Conservation (phyloP, 2,888 invertebrate genomes). For the Axea sp. region DNA sequence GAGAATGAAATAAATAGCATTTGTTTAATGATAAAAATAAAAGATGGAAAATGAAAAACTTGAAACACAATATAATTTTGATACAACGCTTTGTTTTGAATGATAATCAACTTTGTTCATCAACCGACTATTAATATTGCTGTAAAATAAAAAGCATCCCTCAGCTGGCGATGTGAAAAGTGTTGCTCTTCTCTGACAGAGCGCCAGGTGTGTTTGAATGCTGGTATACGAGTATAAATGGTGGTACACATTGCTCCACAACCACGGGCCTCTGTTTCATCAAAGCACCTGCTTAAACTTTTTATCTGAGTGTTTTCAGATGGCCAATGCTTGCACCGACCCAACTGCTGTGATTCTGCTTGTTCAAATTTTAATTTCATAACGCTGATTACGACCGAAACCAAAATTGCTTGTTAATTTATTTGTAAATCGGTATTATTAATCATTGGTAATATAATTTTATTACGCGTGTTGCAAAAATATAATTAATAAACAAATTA, state of each 20-base stretch:
- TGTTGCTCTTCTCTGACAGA: constrained; percentile 21
- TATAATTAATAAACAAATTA: too few species aligned
- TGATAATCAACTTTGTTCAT: too few species aligned
- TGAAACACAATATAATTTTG: too few species aligned
- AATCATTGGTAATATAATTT: too few species aligned
- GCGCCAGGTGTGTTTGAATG: constrained; percentile 48
- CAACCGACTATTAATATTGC: too few species aligned
- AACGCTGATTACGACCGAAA: constrained; percentile 4
- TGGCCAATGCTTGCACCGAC: constrained; percentile 26
- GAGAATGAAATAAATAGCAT: too few species aligned
- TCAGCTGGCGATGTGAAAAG: background rate
- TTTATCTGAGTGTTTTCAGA: constrained; percentile 49
- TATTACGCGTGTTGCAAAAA: too few species aligned
- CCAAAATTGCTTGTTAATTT: background rate
- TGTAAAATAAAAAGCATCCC: too few species aligned
- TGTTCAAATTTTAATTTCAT: constrained; percentile 38
- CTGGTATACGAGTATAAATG: constrained; percentile 26
- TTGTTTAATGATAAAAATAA: too few species aligned
- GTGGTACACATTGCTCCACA: constrained; percentile 31
- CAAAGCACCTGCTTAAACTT: constrained; percentile 54
- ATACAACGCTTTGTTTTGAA: too few species aligned
- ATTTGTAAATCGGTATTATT: too few species aligned
- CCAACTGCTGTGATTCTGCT: constrained; percentile 51
- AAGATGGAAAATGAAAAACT: too few species aligned
- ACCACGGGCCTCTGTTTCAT: constrained; percentile 10